Conservation (phyloP, 2,888 invertebrate genomes). For the Mystacides longicornis region DNA sequence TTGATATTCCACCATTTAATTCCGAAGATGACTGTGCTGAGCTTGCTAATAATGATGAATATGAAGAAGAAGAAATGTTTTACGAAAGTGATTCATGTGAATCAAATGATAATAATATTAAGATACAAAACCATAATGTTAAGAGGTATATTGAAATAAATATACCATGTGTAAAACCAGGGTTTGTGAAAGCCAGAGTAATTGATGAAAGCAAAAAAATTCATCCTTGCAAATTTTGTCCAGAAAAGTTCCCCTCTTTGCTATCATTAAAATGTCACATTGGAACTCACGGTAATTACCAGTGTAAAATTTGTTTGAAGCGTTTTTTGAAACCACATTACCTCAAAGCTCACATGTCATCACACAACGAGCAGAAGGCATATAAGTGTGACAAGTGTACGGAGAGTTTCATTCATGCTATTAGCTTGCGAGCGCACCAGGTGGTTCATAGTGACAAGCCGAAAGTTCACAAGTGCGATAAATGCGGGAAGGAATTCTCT, state of each 20-base stretch:
- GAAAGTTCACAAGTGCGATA: neutral
- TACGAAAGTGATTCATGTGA: neutral
- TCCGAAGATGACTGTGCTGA: neutral
- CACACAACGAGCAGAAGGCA: neutral
- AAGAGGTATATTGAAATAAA: neutral
- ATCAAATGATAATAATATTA: neutral
- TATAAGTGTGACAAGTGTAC: neutral
- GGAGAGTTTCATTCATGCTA: neutral
- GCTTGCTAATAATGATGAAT: neutral
- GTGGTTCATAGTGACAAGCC: neutral
- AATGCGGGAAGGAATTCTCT: neutral
- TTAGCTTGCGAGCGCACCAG: neutral
- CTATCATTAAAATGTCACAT: neutral
- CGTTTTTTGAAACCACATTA: neutral
- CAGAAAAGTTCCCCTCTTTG: neutral
- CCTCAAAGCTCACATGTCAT: neutral
- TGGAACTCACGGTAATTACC: neutral
- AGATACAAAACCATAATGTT: no score
- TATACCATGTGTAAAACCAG: neutral
- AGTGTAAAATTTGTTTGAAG: neutral
- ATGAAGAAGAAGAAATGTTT: neutral
- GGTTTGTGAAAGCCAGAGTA: neutral
- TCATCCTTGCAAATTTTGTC: neutral
- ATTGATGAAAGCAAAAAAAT: neutral
- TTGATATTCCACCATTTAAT: neutral